A percentile compares a stretch with the other conserved stretches of the same genome.
Evolutionary conservation across 2,113 vertebrate species (phyloP).

Genomic region (Clinocottus analis): DNA sequence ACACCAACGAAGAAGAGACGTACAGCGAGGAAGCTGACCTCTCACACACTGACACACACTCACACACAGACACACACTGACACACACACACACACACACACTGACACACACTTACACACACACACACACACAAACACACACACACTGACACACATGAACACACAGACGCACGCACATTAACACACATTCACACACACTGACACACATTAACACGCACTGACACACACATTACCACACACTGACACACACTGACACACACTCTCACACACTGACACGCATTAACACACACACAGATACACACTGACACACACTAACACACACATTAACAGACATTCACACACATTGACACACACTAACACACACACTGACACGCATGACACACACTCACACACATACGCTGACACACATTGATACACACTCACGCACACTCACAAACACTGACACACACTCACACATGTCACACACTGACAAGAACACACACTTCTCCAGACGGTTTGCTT

Average conservation of each 20-base stretch:
- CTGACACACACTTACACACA: no score
- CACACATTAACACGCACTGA: no score
- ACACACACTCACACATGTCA: conserved; percentile 19
- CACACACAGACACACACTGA: conserved; percentile 21
- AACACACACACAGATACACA: no score
- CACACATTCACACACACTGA: conserved; percentile 1
- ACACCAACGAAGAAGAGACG: background rate
- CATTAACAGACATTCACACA: no score
- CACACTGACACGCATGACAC: conserved; percentile 27
- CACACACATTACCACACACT: no score
- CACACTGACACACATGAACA: no score
- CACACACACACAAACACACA: no score
- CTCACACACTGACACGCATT: conserved; percentile 5
- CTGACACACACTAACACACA: no score
- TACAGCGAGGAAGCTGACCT: background rate
- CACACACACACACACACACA: no score
- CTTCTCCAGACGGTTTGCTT: background rate
- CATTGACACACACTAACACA: conserved; percentile 4
- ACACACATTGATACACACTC: conserved; percentile 14
- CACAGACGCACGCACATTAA: no score
- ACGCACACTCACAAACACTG: background rate
- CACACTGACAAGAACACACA: conserved; percentile 10
- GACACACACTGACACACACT: conserved; percentile 14
- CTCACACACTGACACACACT: conserved; percentile 1
- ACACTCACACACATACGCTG: background rate